phyloP scores from a whole-genome alignment of 1,140 invertebrate genomes.

The Aphelenchoides avenae region DNA sequence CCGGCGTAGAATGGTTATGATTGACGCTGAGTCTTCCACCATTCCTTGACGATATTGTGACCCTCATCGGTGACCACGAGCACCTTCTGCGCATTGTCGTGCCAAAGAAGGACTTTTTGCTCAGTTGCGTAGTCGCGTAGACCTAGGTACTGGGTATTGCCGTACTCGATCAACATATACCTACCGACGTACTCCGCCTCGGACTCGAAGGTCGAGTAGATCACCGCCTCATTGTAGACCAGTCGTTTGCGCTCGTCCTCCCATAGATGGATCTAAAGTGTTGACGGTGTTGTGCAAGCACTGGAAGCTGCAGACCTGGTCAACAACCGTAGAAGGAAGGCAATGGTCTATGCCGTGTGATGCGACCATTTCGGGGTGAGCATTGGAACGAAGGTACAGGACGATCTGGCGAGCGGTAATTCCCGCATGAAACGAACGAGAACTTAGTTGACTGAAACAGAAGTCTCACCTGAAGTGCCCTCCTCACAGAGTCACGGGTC shows the following conservation, averaged over 20 bases:
- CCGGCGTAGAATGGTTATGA: too few relatives aligned
- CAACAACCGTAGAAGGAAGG: conserved; percentile 32
- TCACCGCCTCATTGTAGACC: conserved; percentile 18
- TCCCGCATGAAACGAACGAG: conserved; percentile 25
- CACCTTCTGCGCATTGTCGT: conserved; percentile 18
- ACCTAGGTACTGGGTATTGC: conserved; percentile 24
- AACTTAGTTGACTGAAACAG: background rate
- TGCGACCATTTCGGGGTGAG: conserved; percentile 30
- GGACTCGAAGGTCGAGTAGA: conserved; percentile 39
- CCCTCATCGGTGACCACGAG: conserved; percentile 42
- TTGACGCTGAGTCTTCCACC: conserved; percentile 17
- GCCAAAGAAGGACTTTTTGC: conserved; percentile 25
- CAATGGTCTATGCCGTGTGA: conserved; percentile 17
- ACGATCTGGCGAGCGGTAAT: conserved; percentile 41
- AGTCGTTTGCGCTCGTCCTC: conserved; percentile 38
- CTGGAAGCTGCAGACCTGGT: conserved; percentile 36
- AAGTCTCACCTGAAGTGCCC: conserved; percentile 33
- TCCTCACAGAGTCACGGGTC: conserved; percentile 32
- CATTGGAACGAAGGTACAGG: conserved; percentile 32
- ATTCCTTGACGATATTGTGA: conserved; percentile 31
- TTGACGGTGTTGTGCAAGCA: conserved; percentile 11
- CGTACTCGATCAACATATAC: conserved; percentile 1
- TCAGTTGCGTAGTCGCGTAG: conserved; percentile 25
- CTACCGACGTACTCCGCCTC: background rate
- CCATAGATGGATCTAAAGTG: conserved; percentile 39